phyloP scores from a whole-genome alignment of 2,113 vertebrate species.

The Mungos mungo region DNA sequence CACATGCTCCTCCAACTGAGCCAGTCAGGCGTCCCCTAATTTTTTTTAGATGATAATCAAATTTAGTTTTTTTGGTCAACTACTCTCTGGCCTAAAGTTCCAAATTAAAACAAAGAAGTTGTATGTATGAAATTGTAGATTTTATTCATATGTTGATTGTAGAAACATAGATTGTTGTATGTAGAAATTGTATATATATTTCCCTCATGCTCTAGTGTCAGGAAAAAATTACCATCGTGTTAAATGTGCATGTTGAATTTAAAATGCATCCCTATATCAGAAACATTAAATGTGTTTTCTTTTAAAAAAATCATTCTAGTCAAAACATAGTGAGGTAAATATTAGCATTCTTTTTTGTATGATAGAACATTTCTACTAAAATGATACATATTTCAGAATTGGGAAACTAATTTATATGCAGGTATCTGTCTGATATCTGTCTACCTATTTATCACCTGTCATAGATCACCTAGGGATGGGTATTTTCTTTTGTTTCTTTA shows the following conservation, averaged over 20 bases:
- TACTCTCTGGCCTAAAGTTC: background rate
- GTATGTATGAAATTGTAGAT: background rate
- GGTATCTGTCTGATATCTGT: background rate
- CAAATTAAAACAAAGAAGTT: background rate
- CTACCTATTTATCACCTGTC: background rate
- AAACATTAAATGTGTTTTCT: background rate
- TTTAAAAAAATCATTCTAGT: background rate
- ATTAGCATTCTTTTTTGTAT: background rate
- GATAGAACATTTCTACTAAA: background rate
- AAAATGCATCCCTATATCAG: background rate
- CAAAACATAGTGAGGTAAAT: background rate
- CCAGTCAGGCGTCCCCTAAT: too few relatives aligned
- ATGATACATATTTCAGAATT: background rate
- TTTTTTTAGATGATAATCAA: background rate
- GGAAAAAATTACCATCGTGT: background rate
- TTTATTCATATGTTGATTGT: background rate
- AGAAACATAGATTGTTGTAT: background rate
- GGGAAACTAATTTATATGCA: background rate
- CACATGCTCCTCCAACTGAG: background rate
- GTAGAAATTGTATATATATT: background rate
- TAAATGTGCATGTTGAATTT: background rate
- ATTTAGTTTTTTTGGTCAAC: background rate
- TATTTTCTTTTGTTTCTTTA: background rate
- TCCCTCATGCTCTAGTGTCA: background rate
- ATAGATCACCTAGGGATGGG: background rate